A percentile compares a stretch with the other conserved stretches of the same genome.
Evolutionary conservation across 2,797 vertebrate genomes (phyloP).

Genomic region (Xerus rutilus): DNA sequence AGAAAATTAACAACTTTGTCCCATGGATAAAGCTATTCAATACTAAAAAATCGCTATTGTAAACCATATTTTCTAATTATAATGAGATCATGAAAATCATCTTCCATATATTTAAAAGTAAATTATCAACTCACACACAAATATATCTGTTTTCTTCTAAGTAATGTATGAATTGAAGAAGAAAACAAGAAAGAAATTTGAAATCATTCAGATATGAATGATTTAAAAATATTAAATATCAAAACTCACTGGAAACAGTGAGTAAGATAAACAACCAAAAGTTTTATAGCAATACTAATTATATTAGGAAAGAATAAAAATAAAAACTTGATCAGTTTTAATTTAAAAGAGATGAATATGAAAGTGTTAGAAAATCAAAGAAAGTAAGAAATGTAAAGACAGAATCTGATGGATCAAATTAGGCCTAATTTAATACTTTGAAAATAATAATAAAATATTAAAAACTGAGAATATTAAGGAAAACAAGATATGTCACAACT

Average conservation of each 20-base stretch:
- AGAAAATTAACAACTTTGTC: no score
- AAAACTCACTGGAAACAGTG: neutral
- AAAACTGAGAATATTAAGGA: neutral
- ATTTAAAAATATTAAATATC: neutral
- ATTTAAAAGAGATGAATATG: neutral
- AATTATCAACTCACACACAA: no score
- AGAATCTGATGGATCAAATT: no score
- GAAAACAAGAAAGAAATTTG: neutral
- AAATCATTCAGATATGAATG: neutral
- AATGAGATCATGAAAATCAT: neutral
- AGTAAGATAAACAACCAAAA: neutral
- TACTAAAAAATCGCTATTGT: neutral
- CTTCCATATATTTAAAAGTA: neutral
- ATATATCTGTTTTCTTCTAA: neutral
- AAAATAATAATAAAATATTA: neutral
- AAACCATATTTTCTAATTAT: neutral
- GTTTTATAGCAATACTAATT: neutral
- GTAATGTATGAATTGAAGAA: neutral
- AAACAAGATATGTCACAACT: neutral
- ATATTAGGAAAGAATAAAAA: neutral
- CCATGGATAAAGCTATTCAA: neutral
- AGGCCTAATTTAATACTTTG: neutral
- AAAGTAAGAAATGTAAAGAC: neutral
- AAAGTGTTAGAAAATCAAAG: neutral
- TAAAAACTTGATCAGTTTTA: neutral